phyloP scores from a whole-genome alignment of 2,888 invertebrate species.

The Stratiomys singularior region DNA sequence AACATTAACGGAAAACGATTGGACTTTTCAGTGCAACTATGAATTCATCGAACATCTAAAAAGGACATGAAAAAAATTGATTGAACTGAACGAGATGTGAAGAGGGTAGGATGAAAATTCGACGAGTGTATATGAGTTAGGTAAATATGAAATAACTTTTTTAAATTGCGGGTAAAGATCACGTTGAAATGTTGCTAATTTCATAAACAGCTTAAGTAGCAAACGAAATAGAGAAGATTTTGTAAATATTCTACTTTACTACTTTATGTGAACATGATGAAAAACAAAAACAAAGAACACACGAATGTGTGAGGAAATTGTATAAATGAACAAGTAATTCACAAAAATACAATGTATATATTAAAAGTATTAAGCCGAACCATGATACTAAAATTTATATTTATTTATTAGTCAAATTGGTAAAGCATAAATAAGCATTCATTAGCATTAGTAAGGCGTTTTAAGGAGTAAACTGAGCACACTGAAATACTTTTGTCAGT shows the following conservation, averaged over 20 bases:
- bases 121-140: conserved; percentile 15
- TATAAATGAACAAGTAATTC: conserved; percentile 17
- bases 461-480: neutral
- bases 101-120: neutral
- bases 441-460: neutral
- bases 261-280: conserved; percentile 9
- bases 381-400: conserved; percentile 18
- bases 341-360: conserved; percentile 16
- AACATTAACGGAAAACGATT: too few relatives aligned
- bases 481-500: neutral
- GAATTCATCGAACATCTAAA: neutral
- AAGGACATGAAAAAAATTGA: neutral
- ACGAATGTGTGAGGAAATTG: neutral
- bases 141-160: conserved; percentile 26
- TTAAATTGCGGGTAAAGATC: neutral
- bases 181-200: conserved; percentile 17
- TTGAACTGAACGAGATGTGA: neutral
- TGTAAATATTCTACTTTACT: conserved; percentile 42
- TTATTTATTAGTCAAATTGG: conserved; percentile 1
- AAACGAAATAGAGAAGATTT: conserved; percentile 9
- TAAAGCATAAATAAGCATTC: neutral
- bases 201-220: conserved; percentile 5
- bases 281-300: neutral
- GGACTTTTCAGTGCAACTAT: neutral
- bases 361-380: neutral